Conservation (phyloP, 1,140 invertebrate genomes). For the Choristoneura fumiferana region DNA sequence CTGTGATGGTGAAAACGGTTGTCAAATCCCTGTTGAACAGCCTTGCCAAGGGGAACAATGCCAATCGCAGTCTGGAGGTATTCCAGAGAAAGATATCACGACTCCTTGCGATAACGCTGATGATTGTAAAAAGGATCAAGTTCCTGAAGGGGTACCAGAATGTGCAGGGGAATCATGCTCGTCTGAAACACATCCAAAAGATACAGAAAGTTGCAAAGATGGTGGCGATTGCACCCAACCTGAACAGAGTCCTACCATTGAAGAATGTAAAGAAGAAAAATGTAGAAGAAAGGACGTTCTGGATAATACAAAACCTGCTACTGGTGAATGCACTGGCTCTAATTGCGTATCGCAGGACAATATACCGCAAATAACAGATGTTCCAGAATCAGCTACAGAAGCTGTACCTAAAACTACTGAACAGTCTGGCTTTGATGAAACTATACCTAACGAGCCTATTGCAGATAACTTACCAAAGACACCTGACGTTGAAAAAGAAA, state of each 20-base stretch:
- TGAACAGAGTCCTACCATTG: slow-evolving; percentile 22
- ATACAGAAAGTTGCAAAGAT: slow-evolving; percentile 26
- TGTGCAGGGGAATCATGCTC: slow-evolving; percentile 28
- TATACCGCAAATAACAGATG: slow-evolving; percentile 21
- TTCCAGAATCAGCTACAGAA: slow-evolving; percentile 20
- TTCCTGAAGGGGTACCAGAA: slow-evolving; percentile 16
- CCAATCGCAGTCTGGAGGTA: slow-evolving; percentile 12
- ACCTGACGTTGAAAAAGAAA: slow-evolving; percentile 24
- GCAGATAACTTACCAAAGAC: slow-evolving; percentile 25
- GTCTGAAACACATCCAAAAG: not conserved
- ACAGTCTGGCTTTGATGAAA: slow-evolving; percentile 23
- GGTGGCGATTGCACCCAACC: slow-evolving; percentile 30
- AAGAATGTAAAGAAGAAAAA: slow-evolving; percentile 49
- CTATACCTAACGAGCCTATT: slow-evolving; percentile 21
- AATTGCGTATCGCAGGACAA: slow-evolving; percentile 35
- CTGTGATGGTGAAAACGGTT: slow-evolving; percentile 22
- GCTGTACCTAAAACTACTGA: slow-evolving; percentile 24
- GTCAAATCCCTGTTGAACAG: slow-evolving; percentile 27
- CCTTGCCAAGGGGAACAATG: slow-evolving; percentile 46
- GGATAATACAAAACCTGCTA: slow-evolving; percentile 29
- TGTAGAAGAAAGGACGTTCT: slow-evolving; percentile 49
- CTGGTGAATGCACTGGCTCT: slow-evolving; percentile 37
- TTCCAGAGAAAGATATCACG: slow-evolving; percentile 19
- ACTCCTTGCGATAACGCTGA: slow-evolving; percentile 21
- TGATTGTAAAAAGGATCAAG: slow-evolving; percentile 21